Base-by-base conservation (phyloP, 2,113 vertebrate genomes). In the Nanorana parkeri region DNA sequence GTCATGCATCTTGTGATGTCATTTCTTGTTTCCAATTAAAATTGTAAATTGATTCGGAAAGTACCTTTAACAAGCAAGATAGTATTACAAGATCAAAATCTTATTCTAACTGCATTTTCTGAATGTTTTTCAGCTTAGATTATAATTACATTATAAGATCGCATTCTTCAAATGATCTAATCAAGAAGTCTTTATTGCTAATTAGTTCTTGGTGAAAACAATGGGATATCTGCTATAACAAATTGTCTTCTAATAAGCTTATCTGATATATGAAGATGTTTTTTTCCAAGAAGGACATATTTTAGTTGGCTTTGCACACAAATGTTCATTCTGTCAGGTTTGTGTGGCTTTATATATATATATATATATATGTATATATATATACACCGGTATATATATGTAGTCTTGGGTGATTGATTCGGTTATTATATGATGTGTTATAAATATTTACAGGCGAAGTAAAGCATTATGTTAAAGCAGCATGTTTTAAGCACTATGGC, bases 61-160 rank as follows among this genome's bases (percentile, higher is more conserved):
- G 15, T n/a, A 26, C 17, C 20, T 19, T 47, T 15, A 60, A 71
- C 16, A 20, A 16, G 17, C 13, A 19, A 73, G 47, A 73, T 73
- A 56, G 54, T 55, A 55, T 72, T 55, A 54, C 68, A 24, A 24
- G 68, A 26, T 28, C 47, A 56, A 55, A 54, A 56, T 73, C 52
- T 71, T 21, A 29, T 29, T 29, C 65, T 29, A 32, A 41, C 20
- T 73, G 19, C 23, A 73, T 54, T 73, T 19, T 28, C 24, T 28
- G 19, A 73, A 73, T 73, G 47, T 17, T 26, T 56, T 55, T 28
- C 28, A 47, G 15, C 23, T 28, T 17, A 29, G 23, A 52, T 73
- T 54, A 73, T 56, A 73, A 73, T 56, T 73, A 56, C 36, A 71
- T 56, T 55, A 73, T 24, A 20, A 13, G 52, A 73, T 73, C 29